Evolutionary conservation across 2,888 invertebrate species (phyloP).

Genomic region (Archips xylosteana): DNA sequence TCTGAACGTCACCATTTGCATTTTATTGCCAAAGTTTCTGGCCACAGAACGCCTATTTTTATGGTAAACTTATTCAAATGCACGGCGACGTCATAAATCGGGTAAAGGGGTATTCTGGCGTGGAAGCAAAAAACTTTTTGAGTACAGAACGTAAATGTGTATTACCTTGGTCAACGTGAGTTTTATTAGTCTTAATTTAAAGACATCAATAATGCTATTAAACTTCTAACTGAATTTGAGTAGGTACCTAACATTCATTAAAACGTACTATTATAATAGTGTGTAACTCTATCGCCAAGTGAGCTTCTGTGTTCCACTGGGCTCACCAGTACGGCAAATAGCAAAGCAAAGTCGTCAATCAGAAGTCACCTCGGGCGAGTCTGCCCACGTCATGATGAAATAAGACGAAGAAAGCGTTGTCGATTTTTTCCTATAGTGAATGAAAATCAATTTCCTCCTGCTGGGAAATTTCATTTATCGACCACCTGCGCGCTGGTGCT

Average conservation of each 20-base stretch:
- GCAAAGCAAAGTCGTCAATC: conserved; percentile 12
- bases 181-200: conserved; percentile 7
- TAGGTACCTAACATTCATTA: neutral
- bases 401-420: conserved; percentile 53
- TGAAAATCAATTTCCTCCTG: conserved; percentile 69
- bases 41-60: conserved; percentile 81
- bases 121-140: conserved; percentile 58
- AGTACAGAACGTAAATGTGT: conserved; percentile 18
- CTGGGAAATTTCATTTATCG: conserved; percentile 69
- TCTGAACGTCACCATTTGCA: conserved; percentile 73
- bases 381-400: conserved; percentile 28
- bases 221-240: neutral
- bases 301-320: neutral
- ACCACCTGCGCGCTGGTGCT: conserved; percentile 67
- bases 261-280: neutral
- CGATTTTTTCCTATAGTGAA: conserved; percentile 59
- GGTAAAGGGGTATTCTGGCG: conserved; percentile 75
- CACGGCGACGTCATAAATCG: conserved; percentile 79
- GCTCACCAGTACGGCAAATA: neutral
- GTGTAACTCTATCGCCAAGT: too few species aligned
- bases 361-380: conserved; percentile 2
- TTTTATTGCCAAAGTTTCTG: conserved; percentile 83
- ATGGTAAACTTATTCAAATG: conserved; percentile 84
- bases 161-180: conserved; percentile 19
- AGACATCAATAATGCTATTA: neutral